Conservation (phyloP, 2,888 invertebrate genomes). For the Adineta ricciae region DNA sequence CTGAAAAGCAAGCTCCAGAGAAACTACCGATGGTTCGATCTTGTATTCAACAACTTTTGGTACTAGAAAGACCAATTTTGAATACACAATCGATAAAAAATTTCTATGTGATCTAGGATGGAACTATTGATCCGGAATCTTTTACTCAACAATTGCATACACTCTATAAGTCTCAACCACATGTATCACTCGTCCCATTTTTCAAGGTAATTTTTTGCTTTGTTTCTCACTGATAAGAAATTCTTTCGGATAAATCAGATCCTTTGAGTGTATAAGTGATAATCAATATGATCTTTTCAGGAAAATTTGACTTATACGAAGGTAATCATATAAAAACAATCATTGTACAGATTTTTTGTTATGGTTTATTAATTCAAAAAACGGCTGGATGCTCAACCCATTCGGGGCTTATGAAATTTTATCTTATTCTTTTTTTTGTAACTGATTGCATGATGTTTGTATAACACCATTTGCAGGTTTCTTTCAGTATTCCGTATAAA, state of each 20-base stretch:
- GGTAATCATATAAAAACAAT: background rate
- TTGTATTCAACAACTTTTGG: constrained; percentile 31
- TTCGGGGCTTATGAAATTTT: background rate
- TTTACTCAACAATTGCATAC: background rate
- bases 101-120: background rate
- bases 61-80: background rate
- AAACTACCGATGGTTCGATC: constrained; percentile 28
- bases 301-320: background rate
- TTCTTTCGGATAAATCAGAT: background rate
- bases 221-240: background rate
- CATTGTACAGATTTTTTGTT: background rate
- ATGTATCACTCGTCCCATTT: constrained; percentile 6
- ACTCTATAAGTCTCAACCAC: constrained; percentile 15
- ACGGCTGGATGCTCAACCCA: background rate
- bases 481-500: too few species aligned
- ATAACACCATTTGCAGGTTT: too few species aligned
- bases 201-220: background rate
- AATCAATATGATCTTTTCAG: background rate
- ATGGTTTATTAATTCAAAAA: background rate
- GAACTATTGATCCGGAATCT: background rate
- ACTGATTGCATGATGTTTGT: background rate
- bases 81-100: too few species aligned
- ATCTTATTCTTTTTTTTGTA: background rate
- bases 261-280: background rate
- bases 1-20: constrained; percentile 31